Base-by-base conservation (phyloP, 1,140 invertebrate genomes). In the Spodoptera litura region DNA sequence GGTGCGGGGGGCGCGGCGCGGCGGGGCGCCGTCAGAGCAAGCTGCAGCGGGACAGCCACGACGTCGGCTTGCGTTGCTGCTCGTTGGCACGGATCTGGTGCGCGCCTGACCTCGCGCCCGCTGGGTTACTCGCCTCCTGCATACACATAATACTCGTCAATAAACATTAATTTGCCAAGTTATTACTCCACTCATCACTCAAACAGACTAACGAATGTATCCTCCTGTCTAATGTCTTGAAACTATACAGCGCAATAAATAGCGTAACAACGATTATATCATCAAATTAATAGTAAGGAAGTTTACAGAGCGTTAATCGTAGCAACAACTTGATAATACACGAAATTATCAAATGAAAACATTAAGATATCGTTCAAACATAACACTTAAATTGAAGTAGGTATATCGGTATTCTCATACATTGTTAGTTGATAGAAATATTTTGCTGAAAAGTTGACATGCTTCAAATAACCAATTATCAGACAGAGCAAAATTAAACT, bases 71-170 rank as follows among this genome's bases (percentile, higher is more conserved):
- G 93, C 96, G 96, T 85, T 96, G 95, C 81, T 96, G 96, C 89
- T 97, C 97, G 86, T 95, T 95, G 75, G 96, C 95, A 92, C 96
- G 96, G 84, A 97, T 90, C 85, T 97, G 96, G 86, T 97, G 96
- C 74, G 96, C 96, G 83, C 96, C 96, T 11, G 83, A 88, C n/a
- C 92, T 78, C 91, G 96, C 97, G 55, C 89, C 89, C n/a, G 96
- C 96, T 77, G 97, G 97, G 95, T 98, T 97, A 80, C 96, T 97
- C 83, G 97, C 97, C 93, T 98, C 97, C 97, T 98, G 87, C 31
- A 58, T 9, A 72, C 62, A 68, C 35, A 74, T 27, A 53, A 70
- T 61, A 31, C 31, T 53, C 31, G 35, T 31, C 3, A 58, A 9
- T 35, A 58, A 2, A 13, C 27, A 44, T 44, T 10, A 44, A 2